Percentiles rank a stretch among this genome's conserved stretches.
Conservation (phyloP, 2,797 vertebrate species). For the Tympanoctomys barrerae region DNA sequence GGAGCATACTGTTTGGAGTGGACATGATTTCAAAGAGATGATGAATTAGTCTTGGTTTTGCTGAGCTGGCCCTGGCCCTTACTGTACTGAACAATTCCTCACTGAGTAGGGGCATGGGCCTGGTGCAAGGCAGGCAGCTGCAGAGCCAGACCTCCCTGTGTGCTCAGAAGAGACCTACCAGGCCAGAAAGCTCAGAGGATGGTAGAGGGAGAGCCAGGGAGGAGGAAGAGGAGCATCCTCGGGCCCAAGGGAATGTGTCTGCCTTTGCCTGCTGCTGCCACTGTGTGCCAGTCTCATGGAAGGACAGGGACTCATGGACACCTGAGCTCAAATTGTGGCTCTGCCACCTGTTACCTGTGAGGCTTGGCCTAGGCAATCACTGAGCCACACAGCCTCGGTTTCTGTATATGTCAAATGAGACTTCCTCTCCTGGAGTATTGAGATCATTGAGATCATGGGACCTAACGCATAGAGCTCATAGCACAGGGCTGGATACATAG, state of each 20-base stretch:
- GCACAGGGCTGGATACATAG: neutral
- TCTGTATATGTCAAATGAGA: slow-evolving; percentile 34
- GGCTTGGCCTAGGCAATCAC: neutral
- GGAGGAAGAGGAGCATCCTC: neutral
- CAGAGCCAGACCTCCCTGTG: neutral
- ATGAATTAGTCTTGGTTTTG: slow-evolving; percentile 79
- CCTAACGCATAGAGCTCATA: neutral
- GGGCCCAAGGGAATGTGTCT: neutral
- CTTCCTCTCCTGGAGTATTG: neutral
- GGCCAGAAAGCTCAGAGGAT: neutral
- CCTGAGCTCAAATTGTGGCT: neutral
- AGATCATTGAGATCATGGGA: neutral
- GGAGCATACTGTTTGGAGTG: slow-evolving; percentile 40
- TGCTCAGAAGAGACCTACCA: neutral
- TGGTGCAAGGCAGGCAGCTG: neutral
- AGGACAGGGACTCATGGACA: neutral
- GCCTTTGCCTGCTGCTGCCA: neutral
- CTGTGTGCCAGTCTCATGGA: neutral
- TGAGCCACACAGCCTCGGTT: neutral
- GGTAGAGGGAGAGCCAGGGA: neutral
- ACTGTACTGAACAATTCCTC: slow-evolving; percentile 35
- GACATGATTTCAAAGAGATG: slow-evolving; percentile 69
- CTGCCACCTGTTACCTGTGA: neutral
- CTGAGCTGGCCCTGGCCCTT: slow-evolving; percentile 75
- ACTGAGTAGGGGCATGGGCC: neutral